These are phyloP conservation scores for Pseudoips prasinana DNA, from an alignment of 2,888 invertebrate genomes.

Conservation along the genomic window DNA sequence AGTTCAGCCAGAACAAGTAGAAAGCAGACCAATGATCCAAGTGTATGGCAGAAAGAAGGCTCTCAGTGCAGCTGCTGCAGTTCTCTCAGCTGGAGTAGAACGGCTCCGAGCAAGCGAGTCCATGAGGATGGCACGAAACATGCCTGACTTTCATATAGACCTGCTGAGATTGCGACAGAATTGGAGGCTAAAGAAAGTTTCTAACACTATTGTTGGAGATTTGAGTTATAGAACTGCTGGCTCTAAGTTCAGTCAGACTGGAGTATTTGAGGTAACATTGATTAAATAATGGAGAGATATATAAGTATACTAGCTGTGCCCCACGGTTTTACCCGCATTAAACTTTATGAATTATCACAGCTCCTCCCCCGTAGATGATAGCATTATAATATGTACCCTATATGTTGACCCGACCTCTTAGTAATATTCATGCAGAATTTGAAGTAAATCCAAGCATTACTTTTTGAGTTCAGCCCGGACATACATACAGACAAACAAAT, in stretches of 20 bases:
- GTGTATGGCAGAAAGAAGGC: conserved; percentile 97
- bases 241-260: conserved; percentile 95
- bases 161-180: conserved; percentile 93
- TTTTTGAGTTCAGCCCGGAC: no score
- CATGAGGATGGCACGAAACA: conserved; percentile 86
- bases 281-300: no score
- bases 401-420: no score
- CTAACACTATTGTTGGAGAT: conserved; percentile 97
- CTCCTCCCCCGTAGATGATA: no score
- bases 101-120: conserved; percentile 91
- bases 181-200: conserved; percentile 98
- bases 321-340: no score
- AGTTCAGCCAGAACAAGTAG: conserved; percentile 90
- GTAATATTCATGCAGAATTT: no score
- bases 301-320: no score
- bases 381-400: no score
- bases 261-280: conserved; percentile 93
- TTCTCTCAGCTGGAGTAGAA: conserved; percentile 93
- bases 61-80: conserved; percentile 91
- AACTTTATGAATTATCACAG: no score
- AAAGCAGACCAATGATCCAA: conserved; percentile 93
- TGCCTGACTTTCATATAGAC: conserved; percentile 96
- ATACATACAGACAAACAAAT: no score
- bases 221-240: conserved; percentile 97
- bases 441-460: no score